Evolutionary conservation across 2,113 vertebrate species (phyloP).

Genomic region (Alectura lathami): DNA sequence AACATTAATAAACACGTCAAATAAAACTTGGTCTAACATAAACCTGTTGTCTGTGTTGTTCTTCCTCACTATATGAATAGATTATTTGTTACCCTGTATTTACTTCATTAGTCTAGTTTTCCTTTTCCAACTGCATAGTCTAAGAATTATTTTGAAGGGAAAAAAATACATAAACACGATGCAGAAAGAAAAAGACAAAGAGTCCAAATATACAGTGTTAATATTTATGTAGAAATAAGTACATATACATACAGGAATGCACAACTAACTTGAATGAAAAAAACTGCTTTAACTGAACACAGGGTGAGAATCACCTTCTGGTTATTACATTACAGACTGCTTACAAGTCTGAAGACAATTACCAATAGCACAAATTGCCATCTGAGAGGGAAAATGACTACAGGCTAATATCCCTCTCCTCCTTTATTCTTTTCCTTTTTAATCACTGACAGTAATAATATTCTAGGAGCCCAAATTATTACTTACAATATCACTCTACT

Average conservation of each 20-base stretch:
- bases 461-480: background rate
- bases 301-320: background rate
- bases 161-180: accelerated
- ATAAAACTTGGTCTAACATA: background rate
- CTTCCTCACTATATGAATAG: background rate
- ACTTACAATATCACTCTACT: background rate
- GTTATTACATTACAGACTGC: background rate
- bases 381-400: background rate
- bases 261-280: background rate
- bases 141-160: background rate
- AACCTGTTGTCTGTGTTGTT: background rate
- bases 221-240: background rate
- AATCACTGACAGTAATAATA: background rate
- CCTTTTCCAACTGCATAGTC: background rate
- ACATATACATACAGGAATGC: background rate
- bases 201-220: background rate
- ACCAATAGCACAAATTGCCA: background rate
- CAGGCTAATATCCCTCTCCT: background rate
- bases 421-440: background rate
- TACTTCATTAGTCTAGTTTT: background rate
- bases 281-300: background rate
- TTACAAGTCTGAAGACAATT: background rate
- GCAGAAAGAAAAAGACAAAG: background rate
- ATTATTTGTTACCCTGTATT: background rate
- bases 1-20: background rate